Evolutionary conservation across 2,888 invertebrate species (phyloP).

Genomic region (Pemphredon lugubris): DNA sequence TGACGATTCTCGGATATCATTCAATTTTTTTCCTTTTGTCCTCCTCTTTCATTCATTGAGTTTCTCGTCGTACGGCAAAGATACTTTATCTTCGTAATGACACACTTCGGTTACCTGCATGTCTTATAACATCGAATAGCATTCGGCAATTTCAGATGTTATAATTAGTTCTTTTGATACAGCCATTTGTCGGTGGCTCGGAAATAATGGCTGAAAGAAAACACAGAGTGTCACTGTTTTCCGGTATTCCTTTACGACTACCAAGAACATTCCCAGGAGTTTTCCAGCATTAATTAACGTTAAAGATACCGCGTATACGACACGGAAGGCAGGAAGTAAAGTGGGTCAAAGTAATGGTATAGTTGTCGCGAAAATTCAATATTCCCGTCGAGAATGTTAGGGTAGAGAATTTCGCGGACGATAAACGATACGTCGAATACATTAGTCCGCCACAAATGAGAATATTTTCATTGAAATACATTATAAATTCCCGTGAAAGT

Average conservation of each 20-base stretch:
- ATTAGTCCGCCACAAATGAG: constrained; percentile 40
- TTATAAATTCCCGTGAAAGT: constrained; percentile 58
- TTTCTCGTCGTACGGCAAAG: too few species aligned
- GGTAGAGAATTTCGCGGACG: too few species aligned
- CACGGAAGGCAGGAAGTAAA: constrained; percentile 45
- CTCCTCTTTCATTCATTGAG: neutral
- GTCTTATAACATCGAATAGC: too few species aligned
- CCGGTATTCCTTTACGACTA: constrained; percentile 40
- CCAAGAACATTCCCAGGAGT: constrained; percentile 53
- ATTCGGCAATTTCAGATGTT: too few species aligned
- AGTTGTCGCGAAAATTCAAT: constrained; percentile 17
- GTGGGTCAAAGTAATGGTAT: constrained; percentile 22
- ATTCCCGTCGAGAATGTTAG: neutral
- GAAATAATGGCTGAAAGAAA: constrained; percentile 13
- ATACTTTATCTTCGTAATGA: too few species aligned
- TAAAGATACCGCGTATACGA: constrained; percentile 11
- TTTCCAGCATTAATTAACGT: constrained; percentile 47
- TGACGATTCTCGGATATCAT: constrained; percentile 59
- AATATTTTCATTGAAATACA: constrained; percentile 39
- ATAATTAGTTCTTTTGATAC: too few species aligned
- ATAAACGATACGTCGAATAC: neutral
- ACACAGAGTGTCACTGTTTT: constrained; percentile 30
- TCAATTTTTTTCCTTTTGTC: constrained; percentile 25
- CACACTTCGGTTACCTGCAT: too few species aligned
- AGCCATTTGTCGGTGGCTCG: neutral